A percentile compares a stretch with the other conserved stretches of the same genome.
These are phyloP conservation scores for Lateolabrax maculatus DNA, from an alignment of 2,797 vertebrate genomes.

Conservation along the genomic window DNA sequence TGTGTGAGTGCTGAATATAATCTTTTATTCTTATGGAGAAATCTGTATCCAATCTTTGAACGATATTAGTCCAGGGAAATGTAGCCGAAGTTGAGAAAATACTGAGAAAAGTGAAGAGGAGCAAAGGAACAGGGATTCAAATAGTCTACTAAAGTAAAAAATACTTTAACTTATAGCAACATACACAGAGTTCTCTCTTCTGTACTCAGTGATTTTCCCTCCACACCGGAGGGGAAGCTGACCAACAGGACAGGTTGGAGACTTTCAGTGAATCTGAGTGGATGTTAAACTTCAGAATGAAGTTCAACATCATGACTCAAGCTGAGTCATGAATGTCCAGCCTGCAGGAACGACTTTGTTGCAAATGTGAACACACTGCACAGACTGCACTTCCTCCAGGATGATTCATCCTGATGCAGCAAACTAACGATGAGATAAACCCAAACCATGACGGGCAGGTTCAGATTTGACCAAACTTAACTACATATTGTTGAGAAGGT, in stretches of 20 bases:
- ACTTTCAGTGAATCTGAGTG: not conserved
- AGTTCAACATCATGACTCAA: not conserved
- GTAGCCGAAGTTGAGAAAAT: not conserved
- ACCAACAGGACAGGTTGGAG: not conserved
- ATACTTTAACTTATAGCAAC: not conserved
- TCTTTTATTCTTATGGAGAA: not conserved
- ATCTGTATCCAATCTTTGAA: not conserved
- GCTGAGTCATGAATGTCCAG: not conserved
- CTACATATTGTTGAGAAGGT: too few species aligned
- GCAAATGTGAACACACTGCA: not conserved
- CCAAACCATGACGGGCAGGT: too few species aligned
- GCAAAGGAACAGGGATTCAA: not conserved
- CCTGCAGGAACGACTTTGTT: not conserved
- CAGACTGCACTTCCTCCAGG: not conserved
- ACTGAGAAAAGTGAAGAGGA: not conserved
- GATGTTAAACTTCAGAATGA: not conserved
- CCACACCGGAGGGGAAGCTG: not conserved
- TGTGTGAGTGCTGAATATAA: not conserved
- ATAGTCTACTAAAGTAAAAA: not conserved
- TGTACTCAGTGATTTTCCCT: not conserved
- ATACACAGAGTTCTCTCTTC: not conserved
- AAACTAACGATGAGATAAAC: not conserved
- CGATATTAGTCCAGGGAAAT: not conserved
- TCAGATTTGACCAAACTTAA: too few species aligned
- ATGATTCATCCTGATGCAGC: not conserved